Base-by-base conservation (phyloP, 2,888 invertebrate genomes). In the Ochropacha duplaris region DNA sequence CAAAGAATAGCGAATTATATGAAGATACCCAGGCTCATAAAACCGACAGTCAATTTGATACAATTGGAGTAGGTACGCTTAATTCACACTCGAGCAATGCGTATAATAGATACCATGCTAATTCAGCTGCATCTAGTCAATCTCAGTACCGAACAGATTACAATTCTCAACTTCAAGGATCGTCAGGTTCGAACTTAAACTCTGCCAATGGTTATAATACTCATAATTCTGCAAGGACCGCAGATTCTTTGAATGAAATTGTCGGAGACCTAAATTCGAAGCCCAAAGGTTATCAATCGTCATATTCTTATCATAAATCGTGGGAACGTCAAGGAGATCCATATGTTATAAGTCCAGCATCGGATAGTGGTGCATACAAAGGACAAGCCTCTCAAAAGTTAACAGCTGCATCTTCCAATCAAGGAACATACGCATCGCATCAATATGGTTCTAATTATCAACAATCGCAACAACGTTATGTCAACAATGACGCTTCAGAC, bases 241-340 rank as follows among this genome's bases (percentile, higher is more conserved):
- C 19, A 22, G 31, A 52, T 31, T 19, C 31, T 44, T 64, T 61
- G 22, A 78, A 67, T 60, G 73, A 79, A 60, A 75, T 36, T 12
- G 31, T 83, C 31, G 82, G 79, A 59, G 64, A 74, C 62, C 54
- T 77, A 28, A 76, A 69, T 64, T 61, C 78, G 1, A 83, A 76
- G 59, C 93, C 93, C 14, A 92, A 92, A 79, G 84, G 83, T 73
- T 93, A 92, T 67, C 88, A 92, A 16, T 92, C 92, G 24, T 89
- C 92, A 22, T 93, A 92, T 75, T 87, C 93, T 6, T 93, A 93
- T 65, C 92, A 93, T 59, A 93, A 93, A 69, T 85, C 93, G 24
- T 93, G 93, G 93, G 93, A 93, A 69, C 86, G 86, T 57, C 92
- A 89, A 70, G 93, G 93, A 22, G 92, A 92, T 67, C 93, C 93